Conservation (phyloP, 2,888 invertebrate genomes). For the Odontocerum albicorne region DNA sequence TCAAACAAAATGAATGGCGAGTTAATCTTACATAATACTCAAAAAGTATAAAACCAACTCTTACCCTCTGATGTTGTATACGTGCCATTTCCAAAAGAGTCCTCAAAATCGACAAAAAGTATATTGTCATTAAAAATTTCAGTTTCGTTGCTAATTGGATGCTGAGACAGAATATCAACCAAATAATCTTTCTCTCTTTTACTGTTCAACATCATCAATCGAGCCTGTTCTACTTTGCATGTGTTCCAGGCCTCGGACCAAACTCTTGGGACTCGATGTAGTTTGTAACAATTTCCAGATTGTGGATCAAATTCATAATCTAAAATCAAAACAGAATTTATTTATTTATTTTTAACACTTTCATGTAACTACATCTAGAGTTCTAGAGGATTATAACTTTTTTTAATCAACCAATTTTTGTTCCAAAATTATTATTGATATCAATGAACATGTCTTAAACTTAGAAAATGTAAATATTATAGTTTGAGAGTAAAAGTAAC, state of each 20-base stretch:
- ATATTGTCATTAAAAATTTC: constrained; percentile 13
- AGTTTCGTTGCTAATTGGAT: not conserved
- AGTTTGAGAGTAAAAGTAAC: too few species aligned
- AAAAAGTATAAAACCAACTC: not conserved
- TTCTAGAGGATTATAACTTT: too few species aligned
- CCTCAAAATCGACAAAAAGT: constrained; percentile 20
- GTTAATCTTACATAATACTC: too few species aligned
- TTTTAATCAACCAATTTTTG: too few species aligned
- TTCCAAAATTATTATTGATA: too few species aligned
- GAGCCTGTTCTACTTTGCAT: constrained; percentile 21
- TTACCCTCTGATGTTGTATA: constrained; percentile 15
- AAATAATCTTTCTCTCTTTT: constrained; percentile 11
- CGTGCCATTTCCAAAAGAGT: constrained; percentile 2
- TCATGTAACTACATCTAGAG: too few species aligned
- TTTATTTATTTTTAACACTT: too few species aligned
- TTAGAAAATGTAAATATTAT: too few species aligned
- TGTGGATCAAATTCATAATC: too few species aligned
- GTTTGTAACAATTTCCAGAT: constrained; percentile 28
- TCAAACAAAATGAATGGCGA: too few species aligned
- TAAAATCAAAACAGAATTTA: too few species aligned
- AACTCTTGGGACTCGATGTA: constrained; percentile 11
- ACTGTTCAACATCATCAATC: constrained; percentile 20
- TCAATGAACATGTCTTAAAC: too few species aligned
- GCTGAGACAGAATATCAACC: constrained; percentile 2
- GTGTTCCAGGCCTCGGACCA: constrained; percentile 23